Base-by-base conservation (phyloP, 2,113 vertebrate species). In the Galemys pyrenaicus region DNA sequence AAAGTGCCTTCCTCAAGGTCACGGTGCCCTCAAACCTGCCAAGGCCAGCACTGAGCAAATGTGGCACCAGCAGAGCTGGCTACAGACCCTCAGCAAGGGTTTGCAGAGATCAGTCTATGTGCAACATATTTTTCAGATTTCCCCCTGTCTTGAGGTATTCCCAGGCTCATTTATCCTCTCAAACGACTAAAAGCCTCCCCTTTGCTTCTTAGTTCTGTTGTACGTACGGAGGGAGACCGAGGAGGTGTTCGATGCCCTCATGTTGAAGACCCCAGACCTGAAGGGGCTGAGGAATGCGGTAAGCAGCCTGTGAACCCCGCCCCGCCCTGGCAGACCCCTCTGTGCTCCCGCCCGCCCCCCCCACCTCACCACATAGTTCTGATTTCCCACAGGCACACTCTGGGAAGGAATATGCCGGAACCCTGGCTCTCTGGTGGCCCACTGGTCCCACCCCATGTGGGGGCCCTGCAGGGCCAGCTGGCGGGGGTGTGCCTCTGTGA, bases 191-290 rank as follows among this genome's bases (percentile, higher is more conserved):
- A 13, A 0, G 3, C 16, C 28, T 0, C 64, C 62, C 30, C 30
- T 22, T 11, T 95, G 56, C 65, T 75, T 96, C 95, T 22, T 97
- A 99, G 99, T 99, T 79, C 97, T 99, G 89, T 82, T 99, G 39
- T 99, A 99, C 0, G 99, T 99, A 85, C 98, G 99, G 91, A 98
- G 99, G 74, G 98, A 99, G 91, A 75, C 98, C 0, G 99, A 99
- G 87, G 99, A 99, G 89, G 99, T 99, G 49, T 99, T 99, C 1
- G 99, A 99, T 0, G 99, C 99, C 0, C 99, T 99, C 93, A 99
- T 99, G 99, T 94, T 99, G 97, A 99, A 98, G 98, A 98, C 99
- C 1, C 99, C 99, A 0, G 99, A 99, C 1, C 97, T 99, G 65
- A 98, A 98, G 44, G 99, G 99, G 86, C 98, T 99, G 56, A 98